A percentile compares a stretch with the other conserved stretches of the same genome.
Conservation (phyloP, 1,140 invertebrate species). For the Zaprionus vittiger region DNA sequence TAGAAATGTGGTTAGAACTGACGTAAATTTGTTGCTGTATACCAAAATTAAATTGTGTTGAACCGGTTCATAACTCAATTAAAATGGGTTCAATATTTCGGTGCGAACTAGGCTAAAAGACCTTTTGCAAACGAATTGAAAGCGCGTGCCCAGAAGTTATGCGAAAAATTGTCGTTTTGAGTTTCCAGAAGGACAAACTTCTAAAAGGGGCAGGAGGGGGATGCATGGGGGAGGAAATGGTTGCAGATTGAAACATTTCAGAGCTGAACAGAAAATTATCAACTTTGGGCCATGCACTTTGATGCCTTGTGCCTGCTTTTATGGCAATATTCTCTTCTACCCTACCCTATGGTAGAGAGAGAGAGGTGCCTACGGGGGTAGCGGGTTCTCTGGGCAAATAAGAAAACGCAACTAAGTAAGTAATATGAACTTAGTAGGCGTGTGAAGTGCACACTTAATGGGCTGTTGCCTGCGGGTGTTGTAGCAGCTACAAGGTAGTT, state of each 20-base stretch:
- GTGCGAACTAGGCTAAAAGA: background rate
- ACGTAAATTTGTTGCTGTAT: background rate
- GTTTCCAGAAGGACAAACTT: background rate
- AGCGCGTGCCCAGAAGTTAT: slow-evolving; percentile 7
- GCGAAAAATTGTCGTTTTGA: background rate
- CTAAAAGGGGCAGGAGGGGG: background rate
- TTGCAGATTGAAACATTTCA: background rate
- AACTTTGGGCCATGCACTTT: background rate
- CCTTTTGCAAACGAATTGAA: background rate
- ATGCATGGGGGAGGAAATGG: background rate
- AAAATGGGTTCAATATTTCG: background rate
- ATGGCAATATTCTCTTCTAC: background rate
- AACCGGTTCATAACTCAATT: background rate
- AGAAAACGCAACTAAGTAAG: slow-evolving; percentile 76
- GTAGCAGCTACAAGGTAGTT: background rate
- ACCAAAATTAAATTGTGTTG: background rate
- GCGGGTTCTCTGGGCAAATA: slow-evolving; percentile 16
- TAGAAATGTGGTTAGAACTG: background rate
- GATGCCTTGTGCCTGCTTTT: background rate
- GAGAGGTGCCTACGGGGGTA: background rate
- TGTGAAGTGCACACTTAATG: slow-evolving; percentile 73
- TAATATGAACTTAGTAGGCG: slow-evolving; percentile 77
- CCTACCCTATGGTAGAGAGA: background rate
- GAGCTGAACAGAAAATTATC: background rate
- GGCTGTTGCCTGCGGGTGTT: slow-evolving; percentile 39